Evolutionary conservation across 1,140 invertebrate genomes (phyloP), one percentile per base, ranked within the genome.

Genomic region (Adoxophyes honmai): DNA sequence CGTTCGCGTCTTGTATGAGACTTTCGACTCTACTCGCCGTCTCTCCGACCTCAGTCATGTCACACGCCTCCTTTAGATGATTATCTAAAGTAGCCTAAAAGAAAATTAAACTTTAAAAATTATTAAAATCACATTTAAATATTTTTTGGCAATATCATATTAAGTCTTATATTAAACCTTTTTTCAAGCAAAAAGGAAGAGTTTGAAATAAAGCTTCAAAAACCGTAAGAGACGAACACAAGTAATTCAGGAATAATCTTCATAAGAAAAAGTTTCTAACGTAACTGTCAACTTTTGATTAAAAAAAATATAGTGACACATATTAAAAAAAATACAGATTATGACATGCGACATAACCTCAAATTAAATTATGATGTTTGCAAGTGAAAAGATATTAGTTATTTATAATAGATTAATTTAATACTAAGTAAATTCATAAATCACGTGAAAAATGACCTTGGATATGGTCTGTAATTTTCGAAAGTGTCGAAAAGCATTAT

Each of bases 41-140:
- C 78, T 98, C 96, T 6, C 96, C 96, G 42, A 96, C 92, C 82
- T 97, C 96, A 0, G 93, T 95, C 94, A 97, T 95, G 55, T 95
- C 94, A 52, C 93, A 92, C n/a, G 93, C 90, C 5, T 90, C 91
- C 89, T 95, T 95, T 61, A 95, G 75, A 86, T 95, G 93, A 36
- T 90, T 89, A 75, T 95, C 94, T 75, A 95, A 92, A 77, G 91
- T 91, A 34, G 90, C 87, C 92, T 92, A 63, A 55, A 75, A 75
- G 63, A 65, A 65, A 55, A 63, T 53, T 13, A 35, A 1, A 33
- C 10, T 39, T 48, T 3, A 6, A 28, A 10, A 3, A 36, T 36
- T 10, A 7, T 10, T 10, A 36, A 4, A 4, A 9, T 4, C 34
- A 36, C 3, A 4, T 4, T 36, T 36, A 2, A 36, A 36, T 34